Percentiles rank a stretch among this genome's conserved stretches.
Evolutionary conservation across 1,140 invertebrate genomes (phyloP).

Genomic region (Atta texana): DNA sequence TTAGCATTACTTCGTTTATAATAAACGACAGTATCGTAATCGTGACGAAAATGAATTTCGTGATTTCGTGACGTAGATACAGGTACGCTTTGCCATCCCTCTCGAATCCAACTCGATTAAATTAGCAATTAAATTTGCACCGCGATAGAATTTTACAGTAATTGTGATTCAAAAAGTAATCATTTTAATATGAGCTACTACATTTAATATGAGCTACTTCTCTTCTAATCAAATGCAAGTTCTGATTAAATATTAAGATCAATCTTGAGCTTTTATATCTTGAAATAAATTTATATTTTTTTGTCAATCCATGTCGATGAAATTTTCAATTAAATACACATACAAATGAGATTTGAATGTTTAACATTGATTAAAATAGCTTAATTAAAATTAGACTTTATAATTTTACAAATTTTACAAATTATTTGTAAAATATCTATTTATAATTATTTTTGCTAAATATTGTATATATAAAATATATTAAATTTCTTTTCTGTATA

Average conservation of each 20-base stretch:
- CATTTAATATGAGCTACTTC: neutral
- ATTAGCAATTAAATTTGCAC: constrained; percentile 35
- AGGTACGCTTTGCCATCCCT: neutral
- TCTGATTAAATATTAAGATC: neutral
- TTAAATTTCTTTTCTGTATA: neutral
- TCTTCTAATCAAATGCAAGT: constrained; percentile 20
- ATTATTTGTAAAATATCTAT: neutral
- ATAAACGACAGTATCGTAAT: constrained; percentile 10
- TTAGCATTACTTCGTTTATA: constrained; percentile 33
- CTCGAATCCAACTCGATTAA: neutral
- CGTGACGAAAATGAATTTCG: constrained; percentile 29
- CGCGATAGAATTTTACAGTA: constrained; percentile 5
- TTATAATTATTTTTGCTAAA: neutral
- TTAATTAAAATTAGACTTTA: neutral
- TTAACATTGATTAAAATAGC: neutral
- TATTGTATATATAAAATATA: neutral
- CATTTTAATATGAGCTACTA: neutral
- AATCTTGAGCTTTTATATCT: neutral
- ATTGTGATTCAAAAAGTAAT: constrained; percentile 20
- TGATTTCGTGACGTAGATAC: constrained; percentile 3
- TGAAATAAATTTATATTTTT: neutral
- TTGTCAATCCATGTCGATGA: neutral
- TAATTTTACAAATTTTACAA: neutral
- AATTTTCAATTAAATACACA: neutral
- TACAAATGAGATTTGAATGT: neutral